phyloP scores from a whole-genome alignment of 2,797 vertebrate genomes.

The Tapera naevia region DNA sequence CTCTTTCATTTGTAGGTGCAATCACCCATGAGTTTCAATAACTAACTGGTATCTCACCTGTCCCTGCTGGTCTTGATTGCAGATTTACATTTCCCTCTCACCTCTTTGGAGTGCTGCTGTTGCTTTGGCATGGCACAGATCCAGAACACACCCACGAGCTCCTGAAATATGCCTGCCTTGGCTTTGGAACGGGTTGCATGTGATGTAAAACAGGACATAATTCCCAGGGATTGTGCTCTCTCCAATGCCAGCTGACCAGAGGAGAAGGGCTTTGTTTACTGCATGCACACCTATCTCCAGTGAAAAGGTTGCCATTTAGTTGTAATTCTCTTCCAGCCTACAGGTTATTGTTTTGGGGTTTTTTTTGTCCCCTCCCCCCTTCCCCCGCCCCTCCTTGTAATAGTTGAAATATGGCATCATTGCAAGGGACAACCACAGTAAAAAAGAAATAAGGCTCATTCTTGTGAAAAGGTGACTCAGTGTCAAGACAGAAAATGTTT shows the following conservation, averaged over 20 bases:
- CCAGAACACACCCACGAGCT: neutral
- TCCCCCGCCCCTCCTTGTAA: too few species aligned
- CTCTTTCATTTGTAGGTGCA: neutral
- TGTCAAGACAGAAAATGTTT: neutral
- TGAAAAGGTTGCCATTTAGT: neutral
- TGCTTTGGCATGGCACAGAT: neutral
- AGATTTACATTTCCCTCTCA: neutral
- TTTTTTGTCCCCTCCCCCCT: too few species aligned
- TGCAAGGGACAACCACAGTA: neutral
- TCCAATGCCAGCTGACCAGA: neutral
- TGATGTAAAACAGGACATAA: neutral
- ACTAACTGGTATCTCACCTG: neutral
- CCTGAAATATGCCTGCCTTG: neutral
- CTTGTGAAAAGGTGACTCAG: neutral
- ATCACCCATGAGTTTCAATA: neutral
- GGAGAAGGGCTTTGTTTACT: neutral
- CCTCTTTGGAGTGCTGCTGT: neutral
- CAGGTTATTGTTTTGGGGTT: neutral
- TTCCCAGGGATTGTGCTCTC: neutral
- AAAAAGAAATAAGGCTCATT: neutral
- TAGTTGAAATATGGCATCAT: neutral
- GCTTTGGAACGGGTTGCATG: neutral
- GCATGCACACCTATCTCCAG: rapidly evolving
- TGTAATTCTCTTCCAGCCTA: neutral
- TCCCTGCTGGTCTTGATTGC: neutral